Base-by-base conservation (phyloP, 2,797 vertebrate genomes). In the Syngnathus acus region DNA sequence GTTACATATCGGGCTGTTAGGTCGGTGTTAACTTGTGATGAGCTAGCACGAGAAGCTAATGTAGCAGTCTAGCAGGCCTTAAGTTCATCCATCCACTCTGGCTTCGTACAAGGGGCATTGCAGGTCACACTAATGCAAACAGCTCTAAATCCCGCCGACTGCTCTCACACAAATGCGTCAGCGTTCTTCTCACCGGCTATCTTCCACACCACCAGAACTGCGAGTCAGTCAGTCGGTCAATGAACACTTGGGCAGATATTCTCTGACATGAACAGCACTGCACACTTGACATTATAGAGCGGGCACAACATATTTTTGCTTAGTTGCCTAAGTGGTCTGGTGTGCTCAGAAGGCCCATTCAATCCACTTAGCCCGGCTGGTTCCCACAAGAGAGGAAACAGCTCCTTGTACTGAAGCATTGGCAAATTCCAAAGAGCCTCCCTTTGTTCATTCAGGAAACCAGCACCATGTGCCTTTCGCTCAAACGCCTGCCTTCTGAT, bases 151-250 rank as follows among this genome's bases (percentile, higher is more conserved):
- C 74, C 42, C 40, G 45, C 43, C 60, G 68, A 42, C 70, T 75
- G 72, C 76, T 73, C 71, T 74, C 65, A 78, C 53, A 77, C 53
- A 62, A 16, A 84, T 88, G 89, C 90, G 74, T 90, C 87, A 90
- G 87, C 88, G 79, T 62, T 72, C 16, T 61, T 81, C 70, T 77
- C 64, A 72, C 79, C 82, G 80, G 80, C 86, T 88, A 82, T 76
- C 86, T 77, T 77, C 80, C 69, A 76, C 87, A 87, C 78, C 64
- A 73, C 69, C 59, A 71, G 64, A 73, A 62, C 40, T 54, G 3
- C 68, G 64, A 73, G 53, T 67, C 62, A 21, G 6, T 65, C 14
- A 48, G 14, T 10, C 50, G 19, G 45, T 47, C 45, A 47, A 62
- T 58, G 62, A 26, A 59, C 9, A 54, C 50, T 16, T 21, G 13